These are phyloP conservation scores for Scaptomyza caliginosa DNA, from an alignment of 2,888 invertebrate genomes.

Conservation along the genomic window DNA sequence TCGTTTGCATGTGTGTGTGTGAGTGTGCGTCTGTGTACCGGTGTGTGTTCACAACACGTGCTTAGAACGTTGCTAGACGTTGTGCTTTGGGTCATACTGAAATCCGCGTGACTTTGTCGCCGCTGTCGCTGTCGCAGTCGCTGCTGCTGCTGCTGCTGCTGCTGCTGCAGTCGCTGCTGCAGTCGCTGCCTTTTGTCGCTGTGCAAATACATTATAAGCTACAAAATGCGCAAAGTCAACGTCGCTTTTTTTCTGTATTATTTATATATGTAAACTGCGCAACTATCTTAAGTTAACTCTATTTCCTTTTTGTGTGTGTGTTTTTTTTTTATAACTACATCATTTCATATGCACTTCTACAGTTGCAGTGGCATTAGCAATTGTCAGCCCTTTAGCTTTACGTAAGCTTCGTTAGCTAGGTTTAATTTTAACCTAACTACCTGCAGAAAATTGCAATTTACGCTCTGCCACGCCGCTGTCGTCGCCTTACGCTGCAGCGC, in stretches of 20 bases:
- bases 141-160: too few species aligned
- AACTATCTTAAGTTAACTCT: slow-evolving; percentile 16
- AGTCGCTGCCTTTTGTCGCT: slow-evolving; percentile 4
- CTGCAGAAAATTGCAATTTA: slow-evolving; percentile 64
- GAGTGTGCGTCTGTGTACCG: slow-evolving; percentile 28
- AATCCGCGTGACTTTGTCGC: slow-evolving; percentile 83
- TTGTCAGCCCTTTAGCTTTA: neutral
- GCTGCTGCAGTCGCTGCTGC: slow-evolving; percentile 23
- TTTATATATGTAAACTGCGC: slow-evolving; percentile 24
- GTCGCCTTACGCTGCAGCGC: neutral
- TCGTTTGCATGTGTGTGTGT: slow-evolving; percentile 31
- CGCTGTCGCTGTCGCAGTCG: slow-evolving; percentile 30
- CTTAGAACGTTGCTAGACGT: slow-evolving; percentile 82
- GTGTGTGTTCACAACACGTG: slow-evolving; percentile 82
- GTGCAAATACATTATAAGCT: slow-evolving; percentile 30
- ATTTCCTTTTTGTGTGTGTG: neutral
- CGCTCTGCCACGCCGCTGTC: slow-evolving; percentile 11
- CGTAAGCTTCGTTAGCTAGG: slow-evolving; percentile 9
- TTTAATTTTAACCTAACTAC: slow-evolving; percentile 15
- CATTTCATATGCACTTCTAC: neutral
- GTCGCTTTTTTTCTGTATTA: neutral
- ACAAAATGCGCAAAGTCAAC: slow-evolving; percentile 25
- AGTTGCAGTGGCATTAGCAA: neutral
- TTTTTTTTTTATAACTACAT: neutral
- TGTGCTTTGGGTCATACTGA: slow-evolving; percentile 83